Evolutionary conservation across 2,113 vertebrate species (phyloP).

Genomic region (Haliaeetus leucogaster): DNA sequence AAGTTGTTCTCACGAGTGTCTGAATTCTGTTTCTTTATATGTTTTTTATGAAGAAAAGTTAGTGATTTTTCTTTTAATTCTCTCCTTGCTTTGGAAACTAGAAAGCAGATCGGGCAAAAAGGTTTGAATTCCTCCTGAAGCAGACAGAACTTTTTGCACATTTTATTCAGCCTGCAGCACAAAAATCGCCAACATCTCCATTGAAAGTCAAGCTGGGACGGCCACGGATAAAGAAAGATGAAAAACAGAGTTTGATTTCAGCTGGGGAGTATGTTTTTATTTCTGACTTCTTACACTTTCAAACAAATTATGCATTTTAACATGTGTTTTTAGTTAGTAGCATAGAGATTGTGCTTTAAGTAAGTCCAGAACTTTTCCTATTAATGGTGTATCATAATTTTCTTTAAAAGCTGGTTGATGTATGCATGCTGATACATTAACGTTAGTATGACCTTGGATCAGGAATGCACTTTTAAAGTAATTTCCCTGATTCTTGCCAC

Average conservation of each 20-base stretch:
- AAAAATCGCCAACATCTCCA: slow-evolving; percentile 86
- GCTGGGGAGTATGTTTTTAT: slow-evolving; percentile 82
- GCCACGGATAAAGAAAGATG: slow-evolving; percentile 83
- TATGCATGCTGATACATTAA: neutral
- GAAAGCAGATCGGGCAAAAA: slow-evolving; percentile 87
- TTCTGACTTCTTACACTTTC: neutral
- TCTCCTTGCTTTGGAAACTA: slow-evolving; percentile 52
- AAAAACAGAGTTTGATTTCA: slow-evolving; percentile 85
- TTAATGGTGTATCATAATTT: neutral
- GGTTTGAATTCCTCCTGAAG: slow-evolving; percentile 89
- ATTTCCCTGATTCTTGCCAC: neutral
- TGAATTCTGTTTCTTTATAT: neutral
- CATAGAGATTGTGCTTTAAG: neutral
- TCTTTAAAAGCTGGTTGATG: neutral
- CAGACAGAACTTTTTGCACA: slow-evolving; percentile 91
- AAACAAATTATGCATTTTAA: neutral
- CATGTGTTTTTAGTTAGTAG: neutral
- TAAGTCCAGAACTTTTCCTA: neutral
- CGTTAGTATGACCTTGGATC: rapidly evolving
- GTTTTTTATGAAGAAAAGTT: neutral
- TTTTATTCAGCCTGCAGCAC: slow-evolving; percentile 88
- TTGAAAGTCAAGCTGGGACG: slow-evolving; percentile 83
- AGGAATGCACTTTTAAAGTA: neutral
- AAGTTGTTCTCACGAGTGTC: neutral
- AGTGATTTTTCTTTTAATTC: neutral